phyloP scores from a whole-genome alignment of 2,113 vertebrate genomes.

The Cyprinodon variegatus region DNA sequence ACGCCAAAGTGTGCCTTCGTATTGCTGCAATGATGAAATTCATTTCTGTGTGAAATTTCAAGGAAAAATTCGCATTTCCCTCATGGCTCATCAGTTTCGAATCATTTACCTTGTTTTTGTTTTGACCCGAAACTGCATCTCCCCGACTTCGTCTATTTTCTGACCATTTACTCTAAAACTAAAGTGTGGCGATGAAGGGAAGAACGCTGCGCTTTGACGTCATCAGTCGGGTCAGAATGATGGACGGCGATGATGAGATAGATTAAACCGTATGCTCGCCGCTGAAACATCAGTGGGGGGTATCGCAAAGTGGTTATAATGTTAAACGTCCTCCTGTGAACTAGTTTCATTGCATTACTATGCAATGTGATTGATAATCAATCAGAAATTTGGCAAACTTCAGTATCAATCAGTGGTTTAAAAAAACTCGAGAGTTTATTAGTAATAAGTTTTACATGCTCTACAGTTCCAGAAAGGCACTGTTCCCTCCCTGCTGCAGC shows the following conservation, averaged over 20 bases:
- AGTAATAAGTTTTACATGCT: neutral
- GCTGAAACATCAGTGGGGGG: neutral
- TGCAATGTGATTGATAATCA: neutral
- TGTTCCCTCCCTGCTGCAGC: no score
- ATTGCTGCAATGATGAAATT: constrained; percentile 47
- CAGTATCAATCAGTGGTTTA: neutral
- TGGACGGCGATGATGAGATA: neutral
- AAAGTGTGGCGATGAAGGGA: constrained; percentile 3
- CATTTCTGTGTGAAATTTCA: constrained; percentile 44
- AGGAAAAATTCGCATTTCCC: constrained; percentile 39
- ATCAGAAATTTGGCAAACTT: neutral
- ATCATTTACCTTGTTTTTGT: constrained; percentile 17
- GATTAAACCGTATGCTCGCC: neutral
- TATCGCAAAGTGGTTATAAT: neutral
- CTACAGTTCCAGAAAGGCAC: neutral
- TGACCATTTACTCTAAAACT: neutral
- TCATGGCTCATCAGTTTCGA: constrained; percentile 22
- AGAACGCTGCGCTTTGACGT: constrained; percentile 19
- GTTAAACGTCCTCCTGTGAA: neutral
- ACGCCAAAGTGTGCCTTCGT: constrained; percentile 36
- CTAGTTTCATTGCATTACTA: neutral
- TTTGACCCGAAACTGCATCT: constrained; percentile 23
- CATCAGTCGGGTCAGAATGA: constrained; percentile 3
- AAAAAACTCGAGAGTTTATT: neutral
- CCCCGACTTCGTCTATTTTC: neutral